A percentile compares a stretch with the other conserved stretches of the same genome.
These are phyloP conservation scores for Malurus elegans DNA, from an alignment of 2,113 vertebrate genomes.

Conservation along the genomic window DNA sequence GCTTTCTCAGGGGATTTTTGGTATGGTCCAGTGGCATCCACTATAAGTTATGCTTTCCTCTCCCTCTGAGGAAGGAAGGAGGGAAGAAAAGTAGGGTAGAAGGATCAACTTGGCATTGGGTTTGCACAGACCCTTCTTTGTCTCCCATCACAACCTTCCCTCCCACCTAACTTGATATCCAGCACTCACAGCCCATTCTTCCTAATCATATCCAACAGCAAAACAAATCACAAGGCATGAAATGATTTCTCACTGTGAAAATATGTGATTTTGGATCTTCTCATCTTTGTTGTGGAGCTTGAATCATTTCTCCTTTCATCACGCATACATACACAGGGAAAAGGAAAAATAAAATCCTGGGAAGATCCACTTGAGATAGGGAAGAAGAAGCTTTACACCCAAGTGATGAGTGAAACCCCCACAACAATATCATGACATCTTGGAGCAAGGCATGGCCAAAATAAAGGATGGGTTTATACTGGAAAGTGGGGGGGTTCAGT, in stretches of 20 bases:
- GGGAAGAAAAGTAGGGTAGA: neutral
- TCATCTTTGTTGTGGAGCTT: constrained; percentile 52
- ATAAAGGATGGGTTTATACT: neutral
- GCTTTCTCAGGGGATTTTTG: neutral
- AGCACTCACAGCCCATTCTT: constrained; percentile 34
- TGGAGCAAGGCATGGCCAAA: neutral
- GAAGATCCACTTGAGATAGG: constrained; percentile 51
- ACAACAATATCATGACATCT: constrained; percentile 1
- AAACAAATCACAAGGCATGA: constrained; percentile 43
- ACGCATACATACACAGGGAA: neutral
- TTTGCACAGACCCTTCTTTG: neutral
- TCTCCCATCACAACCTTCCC: neutral
- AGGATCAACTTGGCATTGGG: neutral
- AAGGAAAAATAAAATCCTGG: constrained; percentile 51
- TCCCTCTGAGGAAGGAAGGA: neutral
- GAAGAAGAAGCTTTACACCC: constrained; percentile 36
- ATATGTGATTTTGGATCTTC: constrained; percentile 65
- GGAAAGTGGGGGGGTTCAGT: neutral
- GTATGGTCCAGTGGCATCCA: neutral
- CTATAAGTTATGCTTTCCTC: neutral
- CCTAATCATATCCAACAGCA: constrained; percentile 34
- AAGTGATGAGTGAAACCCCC: constrained; percentile 35
- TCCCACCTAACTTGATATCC: constrained; percentile 1
- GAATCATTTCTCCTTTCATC: constrained; percentile 66
- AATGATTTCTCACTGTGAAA: constrained; percentile 59